These are phyloP conservation scores for Helostoma temminkii DNA, from an alignment of 2,797 vertebrate species.

Conservation along the genomic window DNA sequence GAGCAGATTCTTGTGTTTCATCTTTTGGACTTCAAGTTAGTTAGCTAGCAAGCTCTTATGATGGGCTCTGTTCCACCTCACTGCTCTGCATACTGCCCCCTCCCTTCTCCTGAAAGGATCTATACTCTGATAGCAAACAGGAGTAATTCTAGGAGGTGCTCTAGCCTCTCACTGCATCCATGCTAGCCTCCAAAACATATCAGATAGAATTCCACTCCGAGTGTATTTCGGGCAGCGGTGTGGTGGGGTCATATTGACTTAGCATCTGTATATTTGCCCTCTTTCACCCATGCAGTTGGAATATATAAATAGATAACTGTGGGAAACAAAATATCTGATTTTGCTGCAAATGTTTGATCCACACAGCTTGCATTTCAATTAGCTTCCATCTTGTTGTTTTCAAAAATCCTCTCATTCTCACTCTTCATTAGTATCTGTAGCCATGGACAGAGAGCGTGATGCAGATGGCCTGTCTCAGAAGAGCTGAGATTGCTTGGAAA, in stretches of 20 bases:
- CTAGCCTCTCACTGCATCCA: constrained; percentile 70
- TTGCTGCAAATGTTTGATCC: constrained; percentile 66
- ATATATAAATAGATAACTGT: constrained; percentile 83
- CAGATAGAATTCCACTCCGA: constrained; percentile 76
- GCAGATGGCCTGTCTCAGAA: constrained; percentile 66
- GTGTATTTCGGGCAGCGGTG: constrained; percentile 72
- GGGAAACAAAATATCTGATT: constrained; percentile 81
- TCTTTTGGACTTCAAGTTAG: constrained; percentile 36
- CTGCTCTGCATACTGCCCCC: constrained; percentile 48
- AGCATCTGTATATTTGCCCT: constrained; percentile 76
- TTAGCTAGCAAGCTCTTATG: constrained; percentile 48
- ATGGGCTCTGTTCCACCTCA: constrained; percentile 70
- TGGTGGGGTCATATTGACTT: constrained; percentile 79
- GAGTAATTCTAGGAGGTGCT: constrained; percentile 79
- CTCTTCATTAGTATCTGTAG: constrained; percentile 38
- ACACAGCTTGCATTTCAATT: constrained; percentile 65
- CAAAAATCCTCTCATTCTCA: constrained; percentile 30
- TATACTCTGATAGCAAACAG: constrained; percentile 77
- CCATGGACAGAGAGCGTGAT: constrained; percentile 52
- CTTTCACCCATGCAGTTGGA: constrained; percentile 63
- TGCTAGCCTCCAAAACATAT: constrained; percentile 76
- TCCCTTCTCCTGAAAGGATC: constrained; percentile 47
- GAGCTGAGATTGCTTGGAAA: constrained; percentile 55
- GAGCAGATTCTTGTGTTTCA: constrained; percentile 42
- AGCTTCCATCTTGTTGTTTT: constrained; percentile 28